Base-by-base conservation (phyloP, 2,888 invertebrate species). In the Cepaea hortensis region DNA sequence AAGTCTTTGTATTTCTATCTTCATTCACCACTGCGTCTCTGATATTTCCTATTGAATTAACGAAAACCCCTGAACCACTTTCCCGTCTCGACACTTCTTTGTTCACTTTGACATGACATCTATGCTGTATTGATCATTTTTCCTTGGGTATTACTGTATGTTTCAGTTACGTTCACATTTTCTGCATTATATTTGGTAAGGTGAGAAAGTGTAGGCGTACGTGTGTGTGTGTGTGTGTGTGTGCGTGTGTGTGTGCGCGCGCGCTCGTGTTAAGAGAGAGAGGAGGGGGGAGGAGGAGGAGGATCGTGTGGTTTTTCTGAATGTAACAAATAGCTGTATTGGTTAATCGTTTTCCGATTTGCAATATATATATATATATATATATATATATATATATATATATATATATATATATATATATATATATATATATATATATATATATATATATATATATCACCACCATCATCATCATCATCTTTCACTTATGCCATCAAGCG, bases 231-330 rank as follows among this genome's bases (percentile, higher is more conserved):
- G 15, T 70, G 70, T n/a, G 68, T 62, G n/a, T 76, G 73, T n/a
- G 50, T 61, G 61, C 23, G 61, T 83, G 11, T 18, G 46, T 73
- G 61, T 75, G 76, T 65, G 77, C 77, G 84, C 46, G 73, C 13
- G 65, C 46, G 84, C 76, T 65, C 35, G 75, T 76, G 65, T 76
- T 76, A 48, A 55, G 62, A 61, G 84, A 9, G 76, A 50, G 46
- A 61, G 84, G n/a, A 62, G 11, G 76, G 9, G 61, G 61, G 62
- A 61, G 72, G 15, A 61, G 35, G 76, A 62, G 76, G 48, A 73
- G 9, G 23, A 50, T 73, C 73, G 61, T 75, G 75, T 73, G 61
- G 35, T 35, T 35, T 35, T 35, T 35, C 35, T 35, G 35, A 35
- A 35, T 35, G 35, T n/a, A 55, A 61, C n/a, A 50, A 61, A 68